phyloP scores from a whole-genome alignment of 2,797 vertebrate genomes.

The Eurystomus glaucurus region DNA sequence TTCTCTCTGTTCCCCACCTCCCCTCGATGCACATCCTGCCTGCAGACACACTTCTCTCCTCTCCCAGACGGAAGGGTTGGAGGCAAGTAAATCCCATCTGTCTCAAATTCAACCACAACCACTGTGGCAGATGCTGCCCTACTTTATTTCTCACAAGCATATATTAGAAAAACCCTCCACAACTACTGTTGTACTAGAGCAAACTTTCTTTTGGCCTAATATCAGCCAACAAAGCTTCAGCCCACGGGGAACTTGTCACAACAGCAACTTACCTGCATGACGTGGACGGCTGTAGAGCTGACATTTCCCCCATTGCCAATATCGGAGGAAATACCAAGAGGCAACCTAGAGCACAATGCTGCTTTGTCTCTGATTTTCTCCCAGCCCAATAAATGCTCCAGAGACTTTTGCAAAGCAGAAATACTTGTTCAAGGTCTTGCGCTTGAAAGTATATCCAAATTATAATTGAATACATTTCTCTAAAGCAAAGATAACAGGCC shows the following conservation, averaged over 20 bases:
- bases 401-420: neutral
- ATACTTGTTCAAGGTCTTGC: rapidly evolving
- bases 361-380: neutral
- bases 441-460: neutral
- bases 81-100: neutral
- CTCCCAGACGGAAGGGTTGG: neutral
- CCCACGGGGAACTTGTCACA: neutral
- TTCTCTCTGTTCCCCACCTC: neutral
- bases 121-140: neutral
- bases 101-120: neutral
- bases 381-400: neutral
- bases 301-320: neutral
- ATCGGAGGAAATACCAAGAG: neutral
- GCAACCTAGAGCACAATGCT: rapidly evolving
- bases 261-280: neutral
- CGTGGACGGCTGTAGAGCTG: neutral
- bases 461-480: neutral
- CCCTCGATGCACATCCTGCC: neutral
- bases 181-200: neutral
- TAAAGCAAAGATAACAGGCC: neutral
- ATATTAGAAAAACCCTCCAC: neutral
- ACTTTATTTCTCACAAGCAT: neutral
- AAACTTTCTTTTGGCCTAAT: neutral
- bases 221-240: neutral
- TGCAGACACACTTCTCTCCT: neutral